Percentiles rank a stretch among this genome's conserved stretches.
Conservation (phyloP, 2,797 vertebrate genomes). For the Danio aesculapii region DNA sequence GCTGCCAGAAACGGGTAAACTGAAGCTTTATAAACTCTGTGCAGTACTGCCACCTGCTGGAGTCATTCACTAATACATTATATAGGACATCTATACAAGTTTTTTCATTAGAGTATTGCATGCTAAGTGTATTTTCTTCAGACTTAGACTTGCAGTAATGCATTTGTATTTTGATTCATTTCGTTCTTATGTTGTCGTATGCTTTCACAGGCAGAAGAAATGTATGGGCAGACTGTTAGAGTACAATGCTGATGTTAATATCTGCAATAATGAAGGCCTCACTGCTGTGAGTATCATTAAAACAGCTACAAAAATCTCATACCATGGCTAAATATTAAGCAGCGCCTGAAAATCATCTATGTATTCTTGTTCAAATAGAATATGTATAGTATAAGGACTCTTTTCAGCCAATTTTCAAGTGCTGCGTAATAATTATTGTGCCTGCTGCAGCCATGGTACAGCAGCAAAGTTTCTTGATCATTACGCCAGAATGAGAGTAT, state of each 20-base stretch:
- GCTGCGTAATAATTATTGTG: no score
- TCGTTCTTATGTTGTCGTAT: background rate
- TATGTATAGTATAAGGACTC: no score
- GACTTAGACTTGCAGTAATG: background rate
- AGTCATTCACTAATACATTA: no score
- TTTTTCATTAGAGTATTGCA: background rate
- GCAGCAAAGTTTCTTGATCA: no score
- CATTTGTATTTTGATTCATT: background rate
- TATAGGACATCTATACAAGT: no score
- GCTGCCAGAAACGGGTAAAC: slow-evolving; percentile 96
- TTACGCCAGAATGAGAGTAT: no score
- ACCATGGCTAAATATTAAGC: background rate
- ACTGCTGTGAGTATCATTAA: slow-evolving; percentile 90
- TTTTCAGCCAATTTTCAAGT: no score
- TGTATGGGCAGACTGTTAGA: slow-evolving; percentile 97
- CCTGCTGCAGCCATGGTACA: no score
- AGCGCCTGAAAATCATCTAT: no score
- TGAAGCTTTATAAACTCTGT: background rate
- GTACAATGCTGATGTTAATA: slow-evolving; percentile 97
- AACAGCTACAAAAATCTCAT: background rate
- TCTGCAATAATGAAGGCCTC: slow-evolving; percentile 98
- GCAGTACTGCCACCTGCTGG: slow-evolving; percentile 45
- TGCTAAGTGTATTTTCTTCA: no score
- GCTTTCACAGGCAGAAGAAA: slow-evolving; percentile 92
- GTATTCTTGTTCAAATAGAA: no score